Conservation (phyloP, 2,797 vertebrate species). For the Pogonophryne albipinna region DNA sequence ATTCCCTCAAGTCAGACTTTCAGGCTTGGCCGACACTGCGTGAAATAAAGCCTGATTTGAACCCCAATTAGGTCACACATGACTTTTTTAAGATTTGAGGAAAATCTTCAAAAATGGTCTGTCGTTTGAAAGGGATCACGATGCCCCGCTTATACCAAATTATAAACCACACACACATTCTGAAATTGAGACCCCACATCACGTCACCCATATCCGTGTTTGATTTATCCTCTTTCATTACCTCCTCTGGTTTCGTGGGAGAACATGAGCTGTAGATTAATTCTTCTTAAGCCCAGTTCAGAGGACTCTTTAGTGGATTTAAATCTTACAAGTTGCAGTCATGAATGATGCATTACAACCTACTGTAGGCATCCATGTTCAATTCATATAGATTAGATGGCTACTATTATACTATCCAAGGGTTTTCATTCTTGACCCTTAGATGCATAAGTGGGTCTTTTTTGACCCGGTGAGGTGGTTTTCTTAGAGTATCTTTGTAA, state of each 20-base stretch:
- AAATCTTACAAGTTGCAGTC: slow-evolving; percentile 14
- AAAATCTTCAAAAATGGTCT: background rate
- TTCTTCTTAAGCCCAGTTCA: slow-evolving; percentile 22
- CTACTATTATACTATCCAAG: slow-evolving; percentile 6
- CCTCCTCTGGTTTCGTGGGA: slow-evolving; percentile 19
- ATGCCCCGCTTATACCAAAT: background rate
- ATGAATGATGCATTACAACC: slow-evolving; percentile 5
- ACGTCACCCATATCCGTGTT: slow-evolving; percentile 6
- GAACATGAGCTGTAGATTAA: slow-evolving; percentile 37
- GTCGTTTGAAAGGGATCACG: background rate
- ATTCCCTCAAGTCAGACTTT: background rate
- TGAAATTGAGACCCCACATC: background rate
- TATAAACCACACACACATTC: background rate
- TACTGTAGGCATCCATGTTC: background rate
- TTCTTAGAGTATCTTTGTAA: no score
- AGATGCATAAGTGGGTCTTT: no score
- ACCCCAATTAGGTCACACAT: background rate
- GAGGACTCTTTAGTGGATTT: slow-evolving; percentile 16
- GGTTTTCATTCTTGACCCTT: background rate
- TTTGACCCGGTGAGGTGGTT: no score
- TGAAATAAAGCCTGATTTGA: background rate
- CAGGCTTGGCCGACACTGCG: background rate
- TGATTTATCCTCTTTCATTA: slow-evolving; percentile 36
- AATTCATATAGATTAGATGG: background rate
- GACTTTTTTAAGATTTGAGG: background rate